Conservation (phyloP, 2,113 vertebrate species). For the Alosa alosa region DNA sequence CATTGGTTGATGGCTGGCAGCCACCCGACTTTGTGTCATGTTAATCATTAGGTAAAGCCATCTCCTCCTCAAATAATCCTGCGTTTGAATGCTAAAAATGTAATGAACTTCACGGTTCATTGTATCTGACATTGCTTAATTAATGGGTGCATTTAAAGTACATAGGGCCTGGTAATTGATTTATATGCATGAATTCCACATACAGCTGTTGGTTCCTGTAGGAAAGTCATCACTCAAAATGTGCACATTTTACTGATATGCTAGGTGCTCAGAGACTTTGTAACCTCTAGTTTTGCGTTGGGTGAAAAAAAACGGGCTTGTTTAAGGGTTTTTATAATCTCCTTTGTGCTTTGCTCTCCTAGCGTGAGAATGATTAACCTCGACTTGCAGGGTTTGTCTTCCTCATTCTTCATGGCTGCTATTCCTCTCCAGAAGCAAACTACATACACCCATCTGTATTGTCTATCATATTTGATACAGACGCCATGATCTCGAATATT, state of each 20-base stretch:
- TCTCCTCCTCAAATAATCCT: slow-evolving; percentile 96
- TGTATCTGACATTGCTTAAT: slow-evolving; percentile 99
- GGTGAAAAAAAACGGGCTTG: slow-evolving; percentile 20
- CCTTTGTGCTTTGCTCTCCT: neutral
- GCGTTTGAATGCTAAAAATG: slow-evolving; percentile 97
- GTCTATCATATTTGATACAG: slow-evolving; percentile 1
- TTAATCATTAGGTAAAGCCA: slow-evolving; percentile 91
- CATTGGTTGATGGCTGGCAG: slow-evolving; percentile 69
- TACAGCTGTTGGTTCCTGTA: slow-evolving; percentile 99
- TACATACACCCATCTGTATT: neutral
- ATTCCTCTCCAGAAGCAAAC: slow-evolving; percentile 2
- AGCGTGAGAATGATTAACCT: slow-evolving; percentile 7
- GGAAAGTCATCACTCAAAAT: slow-evolving; percentile 98
- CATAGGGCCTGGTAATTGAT: slow-evolving; percentile 98
- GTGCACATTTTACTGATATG: slow-evolving; percentile 66
- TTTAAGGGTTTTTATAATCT: slow-evolving; percentile 26
- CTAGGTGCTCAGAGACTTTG: slow-evolving; percentile 57
- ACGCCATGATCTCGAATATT: neutral
- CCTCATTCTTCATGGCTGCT: neutral
- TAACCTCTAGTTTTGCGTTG: slow-evolving; percentile 47
- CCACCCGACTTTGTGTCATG: slow-evolving; percentile 77
- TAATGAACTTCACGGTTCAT: slow-evolving; percentile 99
- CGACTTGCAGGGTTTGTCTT: neutral
- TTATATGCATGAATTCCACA: slow-evolving; percentile 99
- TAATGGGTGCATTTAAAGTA: slow-evolving; percentile 99